Evolutionary conservation across 2,888 invertebrate genomes (phyloP).

Genomic region (Apodemia duryi): DNA sequence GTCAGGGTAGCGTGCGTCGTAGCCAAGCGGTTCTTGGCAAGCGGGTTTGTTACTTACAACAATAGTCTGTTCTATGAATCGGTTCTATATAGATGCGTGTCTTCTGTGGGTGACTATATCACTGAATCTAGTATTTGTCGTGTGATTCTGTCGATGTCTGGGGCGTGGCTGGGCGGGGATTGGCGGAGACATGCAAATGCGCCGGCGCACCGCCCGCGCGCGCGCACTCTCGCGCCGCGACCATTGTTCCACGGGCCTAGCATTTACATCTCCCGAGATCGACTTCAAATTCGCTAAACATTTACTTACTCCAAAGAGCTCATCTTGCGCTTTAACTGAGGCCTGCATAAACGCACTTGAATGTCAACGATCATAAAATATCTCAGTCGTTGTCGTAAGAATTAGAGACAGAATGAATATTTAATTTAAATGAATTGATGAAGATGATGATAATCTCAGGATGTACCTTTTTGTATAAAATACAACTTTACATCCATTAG

Average conservation of each 20-base stretch:
- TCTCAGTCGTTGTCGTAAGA: too few species aligned
- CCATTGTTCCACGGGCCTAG: constrained; percentile 47
- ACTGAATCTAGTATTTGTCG: background rate
- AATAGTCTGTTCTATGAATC: too few species aligned
- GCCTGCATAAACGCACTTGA: background rate
- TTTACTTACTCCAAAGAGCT: background rate
- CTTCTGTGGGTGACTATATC: background rate
- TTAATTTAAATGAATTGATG: too few species aligned
- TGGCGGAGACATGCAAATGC: constrained; percentile 64
- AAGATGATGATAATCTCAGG: too few species aligned
- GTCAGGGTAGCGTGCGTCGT: too few species aligned
- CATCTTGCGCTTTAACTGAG: background rate
- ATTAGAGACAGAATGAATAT: too few species aligned
- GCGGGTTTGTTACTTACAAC: too few species aligned
- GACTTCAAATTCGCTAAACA: background rate
- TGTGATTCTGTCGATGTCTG: constrained; percentile 21
- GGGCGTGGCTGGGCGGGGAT: constrained; percentile 41
- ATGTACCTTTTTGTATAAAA: too few species aligned
- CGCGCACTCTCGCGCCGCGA: constrained; percentile 47
- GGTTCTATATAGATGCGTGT: too few species aligned
- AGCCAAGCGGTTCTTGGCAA: too few species aligned
- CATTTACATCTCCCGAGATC: background rate
- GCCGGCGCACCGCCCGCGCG: constrained; percentile 47
- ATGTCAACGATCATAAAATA: too few species aligned
- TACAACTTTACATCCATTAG: background rate